Base-by-base conservation (phyloP, 2,113 vertebrate genomes). In the Gopherus flavomarginatus region DNA sequence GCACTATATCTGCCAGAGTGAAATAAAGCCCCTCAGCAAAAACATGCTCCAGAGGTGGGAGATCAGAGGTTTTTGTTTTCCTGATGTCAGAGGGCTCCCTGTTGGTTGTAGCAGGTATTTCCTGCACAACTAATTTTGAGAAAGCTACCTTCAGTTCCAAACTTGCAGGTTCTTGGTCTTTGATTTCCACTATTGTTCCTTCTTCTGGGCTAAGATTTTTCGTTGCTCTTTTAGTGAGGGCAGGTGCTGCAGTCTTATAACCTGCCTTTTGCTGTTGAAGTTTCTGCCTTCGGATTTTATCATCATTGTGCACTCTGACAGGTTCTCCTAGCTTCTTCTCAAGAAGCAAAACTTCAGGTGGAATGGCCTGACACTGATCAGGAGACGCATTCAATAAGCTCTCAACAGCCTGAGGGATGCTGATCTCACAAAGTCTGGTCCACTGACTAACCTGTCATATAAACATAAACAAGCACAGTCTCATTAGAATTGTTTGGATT, bases 21-120 rank as follows among this genome's bases (percentile, higher is more conserved):
- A 99, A 99, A 98, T 99, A 99, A 47, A 99, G 98, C 4, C 99
- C 99, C 96, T 99, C 99, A 1, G 99, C 99, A 98, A 99, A 99
- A 95, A 99, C 86, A 0, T 99, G 99, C 90, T 99, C 99, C 97
- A 99, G 96, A 3, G 96, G 94, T 0, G 99, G 99, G 44, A 99
- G 98, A 38, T 99, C 99, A 2, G 98, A 96, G 5, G 98, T 99
- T 97, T 98, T 99, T 50, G 98, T 98, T 98, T 99, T 99, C 95
- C 99, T 99, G 96, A 99, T 98, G 93, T 98, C 97, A 90, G 98
- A 94, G 83, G 98, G 97, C 97, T 99, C 99, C 94, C 99, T 99
- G 92, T 81, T 98, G 98, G 97, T 17, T 3, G 86, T 16, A 49
- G 93, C 44, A 11, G 98, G 94, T 53, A 95, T 95, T 90, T 98